Base-by-base conservation (phyloP, 2,113 vertebrate species). In the Ginglymostoma cirratum region DNA sequence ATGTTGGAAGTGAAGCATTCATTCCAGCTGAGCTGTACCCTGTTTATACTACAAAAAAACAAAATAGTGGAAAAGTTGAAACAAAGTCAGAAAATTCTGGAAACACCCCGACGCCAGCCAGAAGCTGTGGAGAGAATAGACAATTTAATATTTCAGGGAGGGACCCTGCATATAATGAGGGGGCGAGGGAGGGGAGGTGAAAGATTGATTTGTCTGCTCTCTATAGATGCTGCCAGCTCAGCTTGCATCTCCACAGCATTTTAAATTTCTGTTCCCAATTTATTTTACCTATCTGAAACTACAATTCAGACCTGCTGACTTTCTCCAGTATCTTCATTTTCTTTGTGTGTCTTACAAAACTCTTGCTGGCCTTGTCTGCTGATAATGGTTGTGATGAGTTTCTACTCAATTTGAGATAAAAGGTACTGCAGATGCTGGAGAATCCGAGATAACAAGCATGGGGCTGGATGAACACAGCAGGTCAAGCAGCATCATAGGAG, bases 51-150 rank as follows among this genome's bases (percentile, higher is more conserved):
- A n/a, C 34, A 30, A 66, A 61, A 93, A 93, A 66, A 21, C 12
- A 21, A 66, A 93, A 93, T 66, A n/a, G 34, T 93, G 89, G 34
- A 93, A 92, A 61, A 93, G 6, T 61, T 93, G 89, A 93, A 67
- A 66, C 89, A 93, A 93, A 93, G 55, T 34, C 52, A 90, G 87
- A 86, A 86, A 86, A 86, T 52, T 4, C 85, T 86, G 42, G 48
- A 90, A 61, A 61, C 87, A 90, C 52, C 15, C 87, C 34, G 27
- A 19, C 1, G 30, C 12, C 1, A 34, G 48, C 87, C 87, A 61
- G 87, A 55, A 61, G 52, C 3, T 34, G 52, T 90, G 87, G 52
- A 65, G 52, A n/a, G 52, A 90, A n/a, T 90, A 21, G 87, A 90
- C 87, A 90, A 90, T 27, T 34, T n/a, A n/a, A 61, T 5, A 90